Conservation (phyloP, 2,797 vertebrate species). For the Thalassophryne amazonica region DNA sequence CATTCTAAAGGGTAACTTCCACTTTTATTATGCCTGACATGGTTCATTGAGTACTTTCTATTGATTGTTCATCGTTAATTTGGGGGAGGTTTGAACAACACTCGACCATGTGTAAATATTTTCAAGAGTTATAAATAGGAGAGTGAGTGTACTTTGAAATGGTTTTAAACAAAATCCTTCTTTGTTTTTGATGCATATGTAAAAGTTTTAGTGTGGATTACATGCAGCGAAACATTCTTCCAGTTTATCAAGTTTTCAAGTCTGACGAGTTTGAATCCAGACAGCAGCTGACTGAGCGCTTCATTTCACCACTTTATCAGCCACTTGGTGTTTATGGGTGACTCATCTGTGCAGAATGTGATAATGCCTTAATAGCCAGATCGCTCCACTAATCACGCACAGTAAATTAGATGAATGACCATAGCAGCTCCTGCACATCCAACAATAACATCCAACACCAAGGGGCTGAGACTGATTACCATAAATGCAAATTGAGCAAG, state of each 20-base stretch:
- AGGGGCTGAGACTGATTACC: background rate
- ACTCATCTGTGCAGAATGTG: conserved; percentile 27
- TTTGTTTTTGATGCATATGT: too few species aligned
- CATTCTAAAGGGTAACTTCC: too few species aligned
- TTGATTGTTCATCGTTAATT: too few species aligned
- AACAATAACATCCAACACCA: background rate
- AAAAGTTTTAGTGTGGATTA: too few species aligned
- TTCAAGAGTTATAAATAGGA: too few species aligned
- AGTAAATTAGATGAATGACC: conserved; percentile 4
- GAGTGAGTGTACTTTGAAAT: too few species aligned
- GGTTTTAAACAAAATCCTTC: too few species aligned
- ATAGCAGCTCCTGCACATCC: background rate
- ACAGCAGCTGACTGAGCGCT: conserved; percentile 26
- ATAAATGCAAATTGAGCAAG: background rate
- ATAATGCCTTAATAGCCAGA: conserved; percentile 21
- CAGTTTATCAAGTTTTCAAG: conserved; percentile 1
- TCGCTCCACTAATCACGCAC: conserved; percentile 11
- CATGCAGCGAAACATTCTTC: too few species aligned
- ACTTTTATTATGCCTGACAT: too few species aligned
- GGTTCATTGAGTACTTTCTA: too few species aligned
- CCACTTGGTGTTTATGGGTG: conserved; percentile 32
- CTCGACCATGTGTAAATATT: too few species aligned
- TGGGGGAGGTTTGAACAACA: too few species aligned
- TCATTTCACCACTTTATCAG: conserved; percentile 34
- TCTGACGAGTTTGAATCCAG: background rate